Base-by-base conservation (phyloP, 2,797 vertebrate genomes). In the Scolopax bukidnonensis region DNA sequence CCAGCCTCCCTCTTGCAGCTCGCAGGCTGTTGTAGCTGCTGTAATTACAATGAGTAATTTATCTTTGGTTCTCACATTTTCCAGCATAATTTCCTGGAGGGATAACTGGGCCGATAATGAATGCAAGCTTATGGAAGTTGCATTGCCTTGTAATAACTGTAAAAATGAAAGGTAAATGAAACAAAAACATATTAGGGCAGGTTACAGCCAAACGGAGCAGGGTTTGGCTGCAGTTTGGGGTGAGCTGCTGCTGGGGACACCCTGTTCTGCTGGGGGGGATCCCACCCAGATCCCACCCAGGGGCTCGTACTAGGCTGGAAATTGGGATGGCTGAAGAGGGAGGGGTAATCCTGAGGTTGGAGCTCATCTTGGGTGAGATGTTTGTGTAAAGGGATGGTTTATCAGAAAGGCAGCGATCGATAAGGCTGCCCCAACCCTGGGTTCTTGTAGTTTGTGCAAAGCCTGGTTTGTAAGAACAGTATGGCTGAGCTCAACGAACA, bases 1-100 rank as follows among this genome's bases (percentile, higher is more conserved):
- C 20, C 10, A 61, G 80, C 61, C 40, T 69, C 45, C 67, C 57
- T 43, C 11, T 11, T 38, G 68, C 89, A 33, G 8, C 54, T 84
- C 59, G 38, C 81, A 60, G 65, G 41, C 75, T 54, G 6, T 28
- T 38, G 69, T n/a, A 27, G 76, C 30, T 32, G 3, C 69, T 84
- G n/a, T 77, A 87, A 95, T 93, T 90, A n/a, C 57, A 79, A 32
- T 9, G 48, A 32, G 60, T 63, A 33, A 87, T 61, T 87, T n/a
- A 45, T 77, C 77, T 64, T 59, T 54, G 28, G 21, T 57, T 47
- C 54, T 79, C 18, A 63, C 85, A 54, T 76, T 53, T 47, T 90
- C 33, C 59, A 7, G 65, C 9, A 2, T 73, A 67, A 90, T 90
- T 81, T 87, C 87, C 90, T 87, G 79, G 65, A 71, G 87, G 84